phyloP scores from a whole-genome alignment of 2,888 invertebrate genomes.

The Cephus spinipes region DNA sequence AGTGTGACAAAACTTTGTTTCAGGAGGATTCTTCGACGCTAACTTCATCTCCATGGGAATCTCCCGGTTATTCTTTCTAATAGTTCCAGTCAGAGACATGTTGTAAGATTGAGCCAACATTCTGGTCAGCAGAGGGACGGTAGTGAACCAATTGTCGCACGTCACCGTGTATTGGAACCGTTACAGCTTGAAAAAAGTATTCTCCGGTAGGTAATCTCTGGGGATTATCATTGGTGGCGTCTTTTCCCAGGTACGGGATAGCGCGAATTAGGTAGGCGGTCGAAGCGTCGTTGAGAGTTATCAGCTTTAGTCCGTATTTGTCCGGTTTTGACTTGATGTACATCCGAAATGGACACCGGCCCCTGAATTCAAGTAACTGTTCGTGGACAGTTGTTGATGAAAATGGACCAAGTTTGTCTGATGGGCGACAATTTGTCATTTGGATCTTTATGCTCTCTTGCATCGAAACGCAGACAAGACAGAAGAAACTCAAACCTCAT shows the following conservation, averaged over 20 bases:
- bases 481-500: conserved; percentile 20
- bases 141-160: conserved; percentile 36
- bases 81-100: conserved; percentile 29
- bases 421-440: conserved; percentile 17
- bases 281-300: conserved; percentile 19
- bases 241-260: conserved; percentile 26
- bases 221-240: not conserved
- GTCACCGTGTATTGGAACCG: conserved; percentile 27
- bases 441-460: conserved; percentile 10
- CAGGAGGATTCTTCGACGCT: conserved; percentile 17
- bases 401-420: conserved; percentile 15
- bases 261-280: conserved; percentile 21
- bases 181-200: conserved; percentile 26
- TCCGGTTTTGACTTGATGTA: conserved; percentile 21
- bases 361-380: not conserved
- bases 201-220: conserved; percentile 11
- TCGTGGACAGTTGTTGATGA: conserved; percentile 2
- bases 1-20: conserved; percentile 23
- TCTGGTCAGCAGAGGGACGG: conserved; percentile 24
- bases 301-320: conserved; percentile 10
- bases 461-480: conserved; percentile 18
- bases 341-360: conserved; percentile 13
- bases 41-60: conserved; percentile 27
- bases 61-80: conserved; percentile 34
- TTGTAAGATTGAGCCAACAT: conserved; percentile 22